These are phyloP conservation scores for Spea hammondii DNA, from an alignment of 2,797 vertebrate species.

Conservation along the genomic window DNA sequence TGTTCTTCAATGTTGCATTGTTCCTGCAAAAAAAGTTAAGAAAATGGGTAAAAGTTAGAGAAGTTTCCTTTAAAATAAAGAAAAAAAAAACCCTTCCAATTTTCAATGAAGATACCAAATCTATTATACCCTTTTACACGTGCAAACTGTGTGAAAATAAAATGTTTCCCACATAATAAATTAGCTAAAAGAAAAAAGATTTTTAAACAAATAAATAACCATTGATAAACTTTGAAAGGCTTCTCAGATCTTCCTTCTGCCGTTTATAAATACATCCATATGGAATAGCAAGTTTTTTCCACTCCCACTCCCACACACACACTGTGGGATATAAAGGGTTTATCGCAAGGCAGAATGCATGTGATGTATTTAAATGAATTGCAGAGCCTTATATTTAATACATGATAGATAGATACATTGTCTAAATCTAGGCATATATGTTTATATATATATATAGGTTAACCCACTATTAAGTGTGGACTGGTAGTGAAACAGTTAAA, in stretches of 20 bases:
- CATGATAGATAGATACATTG: too few species aligned
- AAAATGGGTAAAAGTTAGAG: conserved; percentile 92
- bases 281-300: conserved; percentile 4
- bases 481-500: too few species aligned
- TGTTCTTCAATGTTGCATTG: conserved; percentile 98
- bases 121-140: conserved; percentile 83
- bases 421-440: too few species aligned
- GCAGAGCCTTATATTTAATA: neutral
- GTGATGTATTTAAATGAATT: conserved; percentile 3
- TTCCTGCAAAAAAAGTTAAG: conserved; percentile 85
- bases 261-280: conserved; percentile 6
- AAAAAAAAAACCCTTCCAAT: conserved; percentile 65
- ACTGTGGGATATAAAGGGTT: neutral
- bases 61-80: conserved; percentile 82
- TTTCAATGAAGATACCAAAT: conserved; percentile 82
- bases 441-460: too few species aligned
- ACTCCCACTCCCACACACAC: neutral
- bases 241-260: conserved; percentile 20
- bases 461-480: too few species aligned
- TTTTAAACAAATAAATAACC: conserved; percentile 61
- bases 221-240: conserved; percentile 71
- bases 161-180: conserved; percentile 83
- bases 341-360: neutral
- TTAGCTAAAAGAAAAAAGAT: conserved; percentile 69
- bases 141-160: conserved; percentile 85